Evolutionary conservation across 2,113 vertebrate genomes (phyloP).

Genomic region (Microcebus tavaratra): DNA sequence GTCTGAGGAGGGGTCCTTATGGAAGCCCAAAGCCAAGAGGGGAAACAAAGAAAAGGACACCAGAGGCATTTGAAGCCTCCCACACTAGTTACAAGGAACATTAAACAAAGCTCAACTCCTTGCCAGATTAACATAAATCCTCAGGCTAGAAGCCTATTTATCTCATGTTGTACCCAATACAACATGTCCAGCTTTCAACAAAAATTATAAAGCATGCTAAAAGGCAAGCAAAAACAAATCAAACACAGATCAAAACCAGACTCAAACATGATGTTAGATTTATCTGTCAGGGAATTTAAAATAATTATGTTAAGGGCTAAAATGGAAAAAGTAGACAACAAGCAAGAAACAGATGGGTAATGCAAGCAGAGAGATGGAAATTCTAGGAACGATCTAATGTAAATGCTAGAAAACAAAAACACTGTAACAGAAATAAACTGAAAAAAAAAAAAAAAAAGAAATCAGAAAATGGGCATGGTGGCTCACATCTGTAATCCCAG

Average conservation of each 20-base stretch:
- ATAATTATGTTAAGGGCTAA: not conserved
- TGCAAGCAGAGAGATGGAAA: not conserved
- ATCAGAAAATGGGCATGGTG: not conserved
- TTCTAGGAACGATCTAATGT: not conserved
- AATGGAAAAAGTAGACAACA: not conserved
- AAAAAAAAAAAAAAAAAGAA: not conserved
- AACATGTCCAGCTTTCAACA: not conserved
- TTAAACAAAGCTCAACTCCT: not conserved
- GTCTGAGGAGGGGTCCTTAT: not conserved
- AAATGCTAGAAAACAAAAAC: not conserved
- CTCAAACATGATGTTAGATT: not conserved
- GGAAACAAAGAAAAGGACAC: not conserved
- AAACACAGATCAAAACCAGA: not conserved
- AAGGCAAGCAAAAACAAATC: slow-evolving; percentile 2
- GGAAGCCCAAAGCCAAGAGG: not conserved
- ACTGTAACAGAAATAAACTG: not conserved
- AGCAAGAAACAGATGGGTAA: not conserved
- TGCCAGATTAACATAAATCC: not conserved
- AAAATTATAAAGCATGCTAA: not conserved
- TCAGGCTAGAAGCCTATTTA: not conserved
- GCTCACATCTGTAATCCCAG: too few relatives aligned
- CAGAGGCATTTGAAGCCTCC: not conserved
- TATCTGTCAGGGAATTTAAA: not conserved
- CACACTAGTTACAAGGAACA: not conserved
- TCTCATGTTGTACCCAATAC: not conserved